Base-by-base conservation (phyloP, 1,140 invertebrate species). In the Phymorhynchus buccinoides region DNA sequence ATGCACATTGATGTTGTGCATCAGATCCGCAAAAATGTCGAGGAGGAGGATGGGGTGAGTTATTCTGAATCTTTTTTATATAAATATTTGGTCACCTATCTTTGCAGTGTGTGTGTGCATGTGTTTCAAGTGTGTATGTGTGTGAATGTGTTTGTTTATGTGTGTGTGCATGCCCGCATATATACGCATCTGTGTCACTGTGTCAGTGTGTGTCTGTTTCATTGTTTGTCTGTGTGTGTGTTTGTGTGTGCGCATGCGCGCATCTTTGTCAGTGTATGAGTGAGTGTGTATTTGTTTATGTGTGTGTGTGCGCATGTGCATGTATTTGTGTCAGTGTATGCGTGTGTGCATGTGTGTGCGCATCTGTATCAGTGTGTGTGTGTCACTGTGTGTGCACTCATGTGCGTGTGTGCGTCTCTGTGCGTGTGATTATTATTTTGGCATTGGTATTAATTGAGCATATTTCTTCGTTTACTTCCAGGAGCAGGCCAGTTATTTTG, bases 1-100 rank as follows among this genome's bases (percentile, higher is more conserved):
- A 96, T 98, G 56, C 96, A 98, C 91, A 94, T 98, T 56, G 95
- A 96, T 94, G 94, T 96, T 39, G 96, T 96, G 85, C 96, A 97
- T 84, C 96, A 95, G 93, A 94, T 97, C 73, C 94, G 95, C 2
- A 96, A 90, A 35, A 87, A 88, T 32, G 44, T 35, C 86, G 88
- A 89, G 71, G 90, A 92, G 52, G 88, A 86, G 56, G 85, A 87
- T 52, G 97, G 94, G 94, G 94, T 90, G 95, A 96, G 92, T 80
- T 39, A 12, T 42, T 6, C 14, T 78, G 62, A n/a, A 22, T 3
- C 52, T 42, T 52, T 16, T 3, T 42, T 30, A 0, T 30, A 9
- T 32, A 44, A 32, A 3, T 27, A 0, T 41, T 84, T 41, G 48
- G 7, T 52, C 14, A 14, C 3, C 6, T 66, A 18, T 62, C 35